A percentile compares a stretch with the other conserved stretches of the same genome.
These are phyloP conservation scores for Litocranius walleri DNA, from an alignment of 2,113 vertebrate species.

Conservation along the genomic window DNA sequence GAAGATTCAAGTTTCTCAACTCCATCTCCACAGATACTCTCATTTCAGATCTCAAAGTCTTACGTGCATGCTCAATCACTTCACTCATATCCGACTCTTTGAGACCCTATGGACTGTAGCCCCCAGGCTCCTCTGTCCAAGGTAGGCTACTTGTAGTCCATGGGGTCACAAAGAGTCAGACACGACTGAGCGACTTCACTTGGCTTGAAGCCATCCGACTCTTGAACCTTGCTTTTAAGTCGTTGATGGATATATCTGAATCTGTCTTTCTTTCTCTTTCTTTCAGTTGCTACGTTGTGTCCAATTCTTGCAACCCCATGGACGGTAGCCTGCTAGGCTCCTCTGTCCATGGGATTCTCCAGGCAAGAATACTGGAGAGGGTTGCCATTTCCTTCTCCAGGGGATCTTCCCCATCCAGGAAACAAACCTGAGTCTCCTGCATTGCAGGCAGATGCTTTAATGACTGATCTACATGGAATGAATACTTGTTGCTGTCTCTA, in stretches of 20 bases:
- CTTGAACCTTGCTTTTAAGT: neutral
- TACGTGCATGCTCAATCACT: neutral
- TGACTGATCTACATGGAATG: neutral
- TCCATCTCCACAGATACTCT: neutral
- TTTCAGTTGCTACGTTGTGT: neutral
- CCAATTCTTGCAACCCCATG: neutral
- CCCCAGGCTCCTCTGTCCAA: neutral
- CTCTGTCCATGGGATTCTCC: neutral
- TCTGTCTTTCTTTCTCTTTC: neutral
- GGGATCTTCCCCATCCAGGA: neutral
- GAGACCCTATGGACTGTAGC: neutral
- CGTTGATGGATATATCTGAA: neutral
- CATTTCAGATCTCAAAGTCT: neutral
- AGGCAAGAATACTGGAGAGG: neutral
- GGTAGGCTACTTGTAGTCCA: too few relatives aligned
- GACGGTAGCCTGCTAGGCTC: neutral
- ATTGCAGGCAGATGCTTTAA: neutral
- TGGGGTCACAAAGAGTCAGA: too few relatives aligned
- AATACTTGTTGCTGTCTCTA: neutral
- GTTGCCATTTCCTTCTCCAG: neutral
- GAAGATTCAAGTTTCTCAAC: neutral
- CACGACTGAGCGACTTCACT: too few relatives aligned
- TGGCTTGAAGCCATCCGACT: neutral
- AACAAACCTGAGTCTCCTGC: neutral
- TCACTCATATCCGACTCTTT: neutral